These are phyloP conservation scores for Sympetrum striolatum DNA, from an alignment of 2,888 invertebrate genomes.

Conservation along the genomic window DNA sequence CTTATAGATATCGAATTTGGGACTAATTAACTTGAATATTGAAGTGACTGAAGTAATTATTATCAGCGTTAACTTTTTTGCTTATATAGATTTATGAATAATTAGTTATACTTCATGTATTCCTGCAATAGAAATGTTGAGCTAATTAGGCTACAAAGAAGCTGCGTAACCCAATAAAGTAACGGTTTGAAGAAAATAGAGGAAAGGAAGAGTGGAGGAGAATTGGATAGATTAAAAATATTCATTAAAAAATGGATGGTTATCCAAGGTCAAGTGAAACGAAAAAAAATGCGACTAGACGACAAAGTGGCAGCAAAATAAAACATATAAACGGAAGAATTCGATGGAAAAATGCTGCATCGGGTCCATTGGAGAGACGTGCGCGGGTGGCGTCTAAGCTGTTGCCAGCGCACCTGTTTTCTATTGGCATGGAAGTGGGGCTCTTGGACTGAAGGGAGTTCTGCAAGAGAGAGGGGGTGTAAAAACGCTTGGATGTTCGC, in stretches of 20 bases:
- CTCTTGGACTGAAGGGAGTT: neutral
- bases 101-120: no score
- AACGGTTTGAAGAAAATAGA: no score
- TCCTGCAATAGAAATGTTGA: no score
- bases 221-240: neutral
- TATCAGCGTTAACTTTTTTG: no score
- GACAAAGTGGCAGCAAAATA: neutral
- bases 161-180: no score
- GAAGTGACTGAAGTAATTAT: no score
- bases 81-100: no score
- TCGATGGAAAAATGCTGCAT: neutral
- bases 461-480: neutral
- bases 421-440: neutral
- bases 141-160: no score
- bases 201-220: neutral
- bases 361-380: neutral
- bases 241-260: neutral
- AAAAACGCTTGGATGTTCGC: neutral
- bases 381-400: slow-evolving; percentile 13
- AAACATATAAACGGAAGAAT: neutral
- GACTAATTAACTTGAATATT: no score
- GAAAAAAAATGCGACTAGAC: neutral
- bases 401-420: slow-evolving; percentile 36
- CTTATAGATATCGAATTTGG: no score
- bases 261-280: neutral